A percentile compares a stretch with the other conserved stretches of the same genome.
Evolutionary conservation across 1,140 invertebrate genomes (phyloP).

Genomic region (Nasonia longicornis): DNA sequence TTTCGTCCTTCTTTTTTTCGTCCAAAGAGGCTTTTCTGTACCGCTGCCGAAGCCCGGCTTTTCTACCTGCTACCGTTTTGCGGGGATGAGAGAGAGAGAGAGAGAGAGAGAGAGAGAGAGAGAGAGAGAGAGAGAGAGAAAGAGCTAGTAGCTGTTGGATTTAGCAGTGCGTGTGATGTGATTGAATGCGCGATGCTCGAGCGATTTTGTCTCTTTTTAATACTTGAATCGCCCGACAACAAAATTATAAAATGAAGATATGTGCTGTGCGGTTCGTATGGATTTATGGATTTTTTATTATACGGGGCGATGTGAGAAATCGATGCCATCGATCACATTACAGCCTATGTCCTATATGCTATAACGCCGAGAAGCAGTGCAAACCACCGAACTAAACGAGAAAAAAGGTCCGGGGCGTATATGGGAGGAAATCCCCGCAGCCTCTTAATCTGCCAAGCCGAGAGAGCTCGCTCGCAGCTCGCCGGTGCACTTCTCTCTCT

Average conservation of each 20-base stretch:
- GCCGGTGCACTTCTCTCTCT: background rate
- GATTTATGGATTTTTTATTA: no score
- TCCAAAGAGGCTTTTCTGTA: background rate
- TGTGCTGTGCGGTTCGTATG: no score
- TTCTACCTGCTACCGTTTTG: slow-evolving; percentile 2
- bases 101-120: no score
- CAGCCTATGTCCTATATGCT: no score
- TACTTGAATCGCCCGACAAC: background rate
- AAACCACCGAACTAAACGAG: background rate
- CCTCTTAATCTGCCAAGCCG: slow-evolving; percentile 33
- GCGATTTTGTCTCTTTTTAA: background rate
- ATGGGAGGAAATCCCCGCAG: background rate
- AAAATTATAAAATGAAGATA: no score
- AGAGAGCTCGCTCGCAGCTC: background rate
- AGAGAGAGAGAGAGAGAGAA: no score
- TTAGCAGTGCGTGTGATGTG: background rate
- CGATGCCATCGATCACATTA: no score
- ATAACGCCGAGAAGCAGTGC: background rate
- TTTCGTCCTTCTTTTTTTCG: background rate
- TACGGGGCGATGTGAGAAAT: no score
- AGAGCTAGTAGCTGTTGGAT: background rate
- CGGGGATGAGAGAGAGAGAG: background rate
- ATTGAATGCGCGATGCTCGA: background rate
- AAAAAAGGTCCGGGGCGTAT: background rate
- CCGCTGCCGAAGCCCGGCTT: background rate